These are phyloP conservation scores for Thymelicus acteon DNA, from an alignment of 2,888 invertebrate genomes.

Conservation along the genomic window DNA sequence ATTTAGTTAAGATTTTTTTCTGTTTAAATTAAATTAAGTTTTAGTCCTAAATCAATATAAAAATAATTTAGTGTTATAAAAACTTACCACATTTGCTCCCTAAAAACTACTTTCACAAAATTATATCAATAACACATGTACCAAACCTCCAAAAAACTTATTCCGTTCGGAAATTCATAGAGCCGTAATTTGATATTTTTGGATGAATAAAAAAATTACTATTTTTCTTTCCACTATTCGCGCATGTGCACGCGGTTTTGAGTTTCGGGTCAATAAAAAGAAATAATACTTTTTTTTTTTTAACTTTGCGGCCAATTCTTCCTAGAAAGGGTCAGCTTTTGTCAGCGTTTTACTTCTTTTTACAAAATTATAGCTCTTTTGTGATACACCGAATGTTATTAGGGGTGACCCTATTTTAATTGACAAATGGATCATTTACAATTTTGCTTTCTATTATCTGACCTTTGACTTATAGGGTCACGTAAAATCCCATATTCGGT, in stretches of 20 bases:
- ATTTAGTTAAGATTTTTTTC: background rate
- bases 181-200: constrained; percentile 74
- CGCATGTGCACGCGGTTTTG: constrained; percentile 76
- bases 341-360: constrained; percentile 51
- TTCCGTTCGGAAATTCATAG: constrained; percentile 49
- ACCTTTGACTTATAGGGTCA: constrained; percentile 47
- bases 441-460: constrained; percentile 47
- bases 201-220: constrained; percentile 72
- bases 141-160: constrained; percentile 62
- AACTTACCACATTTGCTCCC: background rate
- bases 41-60: too few species aligned
- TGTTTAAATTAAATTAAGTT: too few species aligned
- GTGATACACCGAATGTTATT: constrained; percentile 57
- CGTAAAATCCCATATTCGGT: background rate
- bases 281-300: constrained; percentile 61
- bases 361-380: constrained; percentile 59
- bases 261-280: constrained; percentile 60
- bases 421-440: constrained; percentile 48
- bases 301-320: constrained; percentile 59
- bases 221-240: constrained; percentile 70
- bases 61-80: background rate
- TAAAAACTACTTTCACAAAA: constrained; percentile 37
- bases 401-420: constrained; percentile 54
- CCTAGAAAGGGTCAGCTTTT: constrained; percentile 75
- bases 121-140: constrained; percentile 73